These are phyloP conservation scores for Paratilapia polleni DNA, from an alignment of 2,113 vertebrate species.

Conservation along the genomic window DNA sequence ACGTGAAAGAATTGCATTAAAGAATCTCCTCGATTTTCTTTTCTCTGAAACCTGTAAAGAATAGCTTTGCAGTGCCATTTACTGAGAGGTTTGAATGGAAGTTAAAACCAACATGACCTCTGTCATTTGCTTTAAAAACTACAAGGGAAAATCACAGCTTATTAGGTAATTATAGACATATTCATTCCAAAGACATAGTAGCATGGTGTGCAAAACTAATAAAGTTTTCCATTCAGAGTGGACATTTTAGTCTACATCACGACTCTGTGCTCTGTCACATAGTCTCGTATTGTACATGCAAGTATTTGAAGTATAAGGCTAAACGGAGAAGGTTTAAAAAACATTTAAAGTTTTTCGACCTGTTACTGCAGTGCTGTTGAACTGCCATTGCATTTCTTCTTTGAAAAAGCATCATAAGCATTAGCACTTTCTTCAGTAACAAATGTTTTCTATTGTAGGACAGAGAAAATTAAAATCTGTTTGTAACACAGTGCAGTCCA, in stretches of 20 bases:
- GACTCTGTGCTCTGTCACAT: not conserved
- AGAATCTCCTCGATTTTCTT: not conserved
- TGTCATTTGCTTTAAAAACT: not conserved
- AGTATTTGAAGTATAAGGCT: not conserved
- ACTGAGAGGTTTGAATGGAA: not conserved
- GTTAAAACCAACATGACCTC: not conserved
- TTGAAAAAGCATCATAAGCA: not conserved
- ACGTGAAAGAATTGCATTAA: not conserved
- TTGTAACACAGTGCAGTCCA: not conserved
- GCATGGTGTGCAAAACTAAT: not conserved
- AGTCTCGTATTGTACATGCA: rapidly evolving
- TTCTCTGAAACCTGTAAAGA: not conserved
- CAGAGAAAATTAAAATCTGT: not conserved
- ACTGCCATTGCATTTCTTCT: not conserved
- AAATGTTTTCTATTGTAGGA: not conserved
- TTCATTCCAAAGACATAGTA: not conserved
- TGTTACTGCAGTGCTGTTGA: not conserved
- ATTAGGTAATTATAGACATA: not conserved
- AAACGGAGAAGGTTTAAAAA: not conserved
- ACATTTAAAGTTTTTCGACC: not conserved
- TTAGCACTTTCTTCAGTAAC: not conserved
- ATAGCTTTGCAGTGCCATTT: not conserved
- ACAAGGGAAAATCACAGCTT: rapidly evolving
- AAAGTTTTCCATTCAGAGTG: not conserved
- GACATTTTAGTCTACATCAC: not conserved